Percentiles rank a stretch among this genome's conserved stretches.
These are phyloP conservation scores for Artemia sinica DNA, from an alignment of 2,888 invertebrate species.

Conservation along the genomic window DNA sequence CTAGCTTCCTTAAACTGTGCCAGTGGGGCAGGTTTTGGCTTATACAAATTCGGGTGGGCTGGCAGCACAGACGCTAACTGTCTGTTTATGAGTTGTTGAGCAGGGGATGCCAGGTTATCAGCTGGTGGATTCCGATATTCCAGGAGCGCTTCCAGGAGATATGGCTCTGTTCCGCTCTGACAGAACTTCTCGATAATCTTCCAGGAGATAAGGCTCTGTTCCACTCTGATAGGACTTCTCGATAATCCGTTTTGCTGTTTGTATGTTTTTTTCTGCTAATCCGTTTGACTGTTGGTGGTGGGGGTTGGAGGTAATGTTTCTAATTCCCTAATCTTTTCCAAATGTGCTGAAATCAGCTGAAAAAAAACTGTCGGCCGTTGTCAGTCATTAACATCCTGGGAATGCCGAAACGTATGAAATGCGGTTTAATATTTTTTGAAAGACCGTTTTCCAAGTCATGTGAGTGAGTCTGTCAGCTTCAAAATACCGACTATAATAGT, in stretches of 20 bases:
- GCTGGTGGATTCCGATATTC: no score
- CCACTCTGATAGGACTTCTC: constrained; percentile 12
- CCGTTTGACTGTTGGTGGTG: constrained; percentile 16
- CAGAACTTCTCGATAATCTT: neutral
- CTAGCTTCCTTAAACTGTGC: no score
- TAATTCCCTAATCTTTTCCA: constrained; percentile 15
- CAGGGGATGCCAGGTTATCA: constrained; percentile 14
- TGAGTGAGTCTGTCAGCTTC: constrained; percentile 20
- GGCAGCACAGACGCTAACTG: constrained; percentile 17
- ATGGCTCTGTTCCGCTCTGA: no score
- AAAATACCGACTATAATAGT: constrained; percentile 18
- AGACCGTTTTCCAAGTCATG: neutral
- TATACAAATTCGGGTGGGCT: constrained; percentile 17
- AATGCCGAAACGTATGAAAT: constrained; percentile 22
- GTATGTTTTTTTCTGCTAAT: constrained; percentile 16
- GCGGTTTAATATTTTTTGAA: constrained; percentile 18
- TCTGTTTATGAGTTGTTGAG: constrained; percentile 14
- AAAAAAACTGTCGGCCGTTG: constrained; percentile 21
- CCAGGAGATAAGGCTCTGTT: neutral
- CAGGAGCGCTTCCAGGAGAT: no score
- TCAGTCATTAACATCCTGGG: constrained; percentile 14
- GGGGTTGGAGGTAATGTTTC: neutral
- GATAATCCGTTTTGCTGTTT: constrained; percentile 17
- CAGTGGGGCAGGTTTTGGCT: neutral
- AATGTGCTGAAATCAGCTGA: constrained; percentile 17